Percentiles rank a stretch among this genome's conserved stretches.
phyloP scores from a whole-genome alignment of 2,888 invertebrate species.

The Vesta saturnalis region DNA sequence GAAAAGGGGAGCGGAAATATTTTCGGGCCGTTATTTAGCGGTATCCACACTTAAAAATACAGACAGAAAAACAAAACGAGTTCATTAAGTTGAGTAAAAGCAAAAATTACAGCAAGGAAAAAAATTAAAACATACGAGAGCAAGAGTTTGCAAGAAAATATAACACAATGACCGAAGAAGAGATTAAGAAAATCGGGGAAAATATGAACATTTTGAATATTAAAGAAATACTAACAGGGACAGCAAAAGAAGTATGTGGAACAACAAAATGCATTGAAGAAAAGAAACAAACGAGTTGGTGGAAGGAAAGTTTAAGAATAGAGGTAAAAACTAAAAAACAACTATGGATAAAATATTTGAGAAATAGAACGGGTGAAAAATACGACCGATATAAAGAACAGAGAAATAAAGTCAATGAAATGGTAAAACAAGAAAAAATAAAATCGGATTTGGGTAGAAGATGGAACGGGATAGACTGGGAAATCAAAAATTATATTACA shows the following conservation, averaged over 20 bases:
- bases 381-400: neutral
- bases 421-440: neutral
- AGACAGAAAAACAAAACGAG: no score
- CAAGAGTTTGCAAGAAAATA: no score
- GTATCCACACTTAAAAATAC: no score
- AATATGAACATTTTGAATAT: neutral
- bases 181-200: no score
- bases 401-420: neutral
- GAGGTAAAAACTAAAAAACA: neutral
- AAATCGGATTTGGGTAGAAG: neutral
- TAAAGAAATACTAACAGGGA: neutral
- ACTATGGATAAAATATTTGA: neutral
- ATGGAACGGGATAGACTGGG: neutral
- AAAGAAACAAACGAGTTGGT: neutral
- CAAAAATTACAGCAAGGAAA: no score
- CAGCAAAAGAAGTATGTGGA: neutral
- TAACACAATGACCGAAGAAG: no score
- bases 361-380: neutral
- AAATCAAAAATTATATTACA: conserved; percentile 9
- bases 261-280: neutral
- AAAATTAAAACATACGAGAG: no score
- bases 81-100: no score
- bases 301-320: neutral
- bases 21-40: no score
- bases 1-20: no score